phyloP scores from a whole-genome alignment of 2,888 invertebrate species.

The Alitta virens region DNA sequence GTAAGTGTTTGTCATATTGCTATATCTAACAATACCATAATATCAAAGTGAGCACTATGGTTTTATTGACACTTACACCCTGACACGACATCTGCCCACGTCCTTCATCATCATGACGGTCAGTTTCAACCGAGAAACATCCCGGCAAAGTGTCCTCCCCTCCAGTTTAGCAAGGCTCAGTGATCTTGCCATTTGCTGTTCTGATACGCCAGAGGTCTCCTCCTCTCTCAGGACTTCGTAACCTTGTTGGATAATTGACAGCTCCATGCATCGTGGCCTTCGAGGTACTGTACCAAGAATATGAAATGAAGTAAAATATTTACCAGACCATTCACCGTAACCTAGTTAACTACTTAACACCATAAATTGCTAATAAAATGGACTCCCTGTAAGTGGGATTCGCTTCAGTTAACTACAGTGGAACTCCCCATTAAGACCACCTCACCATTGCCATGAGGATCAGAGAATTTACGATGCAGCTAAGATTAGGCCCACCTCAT shows the following conservation, averaged over 20 bases:
- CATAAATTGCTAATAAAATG: neutral
- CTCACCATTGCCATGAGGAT: too few relatives aligned
- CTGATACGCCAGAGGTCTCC: conserved; percentile 62
- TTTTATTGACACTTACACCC: conserved; percentile 27
- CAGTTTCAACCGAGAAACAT: conserved; percentile 55
- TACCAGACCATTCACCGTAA: neutral
- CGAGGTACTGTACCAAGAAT: neutral
- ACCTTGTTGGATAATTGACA: conserved; percentile 60
- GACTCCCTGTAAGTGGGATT: too few relatives aligned
- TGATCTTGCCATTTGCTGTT: conserved; percentile 42
- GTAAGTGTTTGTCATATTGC: too few relatives aligned
- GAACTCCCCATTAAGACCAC: too few relatives aligned
- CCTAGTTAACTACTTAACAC: neutral
- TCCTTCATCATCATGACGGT: conserved; percentile 62
- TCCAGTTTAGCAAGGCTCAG: conserved; percentile 41
- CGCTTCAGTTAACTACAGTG: too few relatives aligned
- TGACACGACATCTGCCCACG: conserved; percentile 62
- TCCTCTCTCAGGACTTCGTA: conserved; percentile 60
- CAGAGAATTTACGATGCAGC: too few relatives aligned
- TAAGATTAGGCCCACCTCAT: too few relatives aligned
- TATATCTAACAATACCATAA: too few relatives aligned
- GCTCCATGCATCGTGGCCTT: conserved; percentile 23
- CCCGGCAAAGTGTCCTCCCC: conserved; percentile 25
- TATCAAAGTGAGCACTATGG: too few relatives aligned
- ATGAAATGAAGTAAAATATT: neutral